Base-by-base conservation (phyloP, 1,140 invertebrate species). In the Tetranychus cinnabarinus region DNA sequence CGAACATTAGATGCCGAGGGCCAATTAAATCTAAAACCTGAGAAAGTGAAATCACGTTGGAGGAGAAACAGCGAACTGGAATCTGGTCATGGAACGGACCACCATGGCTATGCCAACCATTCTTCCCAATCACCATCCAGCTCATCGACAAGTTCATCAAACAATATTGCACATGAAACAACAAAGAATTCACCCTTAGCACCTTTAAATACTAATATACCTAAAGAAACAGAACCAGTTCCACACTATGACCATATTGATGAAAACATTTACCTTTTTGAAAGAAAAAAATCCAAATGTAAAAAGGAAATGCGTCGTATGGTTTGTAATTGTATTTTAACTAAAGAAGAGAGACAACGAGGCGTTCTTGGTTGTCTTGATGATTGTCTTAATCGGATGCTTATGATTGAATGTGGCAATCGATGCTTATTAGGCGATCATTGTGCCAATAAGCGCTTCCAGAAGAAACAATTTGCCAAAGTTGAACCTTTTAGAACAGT, bases 341-440 rank as follows among this genome's bases (percentile, higher is more conserved):
- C 86, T 4, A 82, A 84, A 71, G 87, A 91, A 69, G 91, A 96
- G 66, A 78, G 87, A 61, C 78, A 80, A 42, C 74, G 82, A 62
- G 87, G 86, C 1, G 82, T 89, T 71, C 73, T 81, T 36, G 88
- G 88, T 42, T 97, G 92, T 75, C 88, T 88, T 0, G 86, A 91
- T 69, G 89, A 96, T 73, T 97, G 93, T 75, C 78, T 97, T 5
- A 97, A 97, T 76, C 81, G 90, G 70, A 79, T 97, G 70, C 79
- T 97, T 5, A 89, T 96, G 83, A 96, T 97, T 71, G 93, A 97
- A 81, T 97, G 87, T 79, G 89, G 90, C 34, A 80, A 82, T 1
- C 77, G 86, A 69, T 97, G 93, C 76, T 80, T 82, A 54, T 81
- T 91, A 58, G 82, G 82, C 2, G 82, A 88, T 33, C 77, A 82